Evolutionary conservation across 2,797 vertebrate genomes (phyloP).

Genomic region (Avahi laniger): DNA sequence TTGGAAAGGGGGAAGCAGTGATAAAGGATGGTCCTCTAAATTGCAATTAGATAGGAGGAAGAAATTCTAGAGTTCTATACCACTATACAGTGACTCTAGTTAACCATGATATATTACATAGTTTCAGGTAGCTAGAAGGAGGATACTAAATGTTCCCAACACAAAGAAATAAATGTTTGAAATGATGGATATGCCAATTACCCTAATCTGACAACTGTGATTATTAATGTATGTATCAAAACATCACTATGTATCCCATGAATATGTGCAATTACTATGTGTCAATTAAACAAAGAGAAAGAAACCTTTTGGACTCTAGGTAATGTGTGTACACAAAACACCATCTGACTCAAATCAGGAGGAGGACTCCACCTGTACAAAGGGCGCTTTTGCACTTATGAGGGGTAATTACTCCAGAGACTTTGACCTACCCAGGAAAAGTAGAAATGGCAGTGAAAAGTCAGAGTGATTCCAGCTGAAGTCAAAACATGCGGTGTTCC

Average conservation of each 20-base stretch:
- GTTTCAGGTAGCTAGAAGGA: not conserved
- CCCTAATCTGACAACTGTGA: not conserved
- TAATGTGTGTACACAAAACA: not conserved
- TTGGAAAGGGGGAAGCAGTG: not conserved
- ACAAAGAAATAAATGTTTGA: not conserved
- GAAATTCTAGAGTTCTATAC: not conserved
- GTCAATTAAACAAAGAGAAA: not conserved
- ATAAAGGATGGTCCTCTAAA: not conserved
- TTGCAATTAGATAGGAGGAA: not conserved
- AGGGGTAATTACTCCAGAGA: not conserved
- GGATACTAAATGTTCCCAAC: not conserved
- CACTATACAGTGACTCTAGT: not conserved
- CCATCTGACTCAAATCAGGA: not conserved
- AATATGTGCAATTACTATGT: not conserved
- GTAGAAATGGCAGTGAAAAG: not conserved
- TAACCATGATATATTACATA: not conserved
- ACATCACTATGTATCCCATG: not conserved
- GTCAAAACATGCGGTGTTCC: not conserved
- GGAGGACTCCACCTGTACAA: not conserved
- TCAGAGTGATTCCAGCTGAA: accelerated
- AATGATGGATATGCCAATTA: not conserved
- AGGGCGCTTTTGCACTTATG: not conserved
- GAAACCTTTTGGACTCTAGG: not conserved
- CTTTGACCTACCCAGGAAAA: not conserved
- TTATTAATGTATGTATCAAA: not conserved